Evolutionary conservation across 2,888 invertebrate species (phyloP), one percentile per base, ranked within the genome.

Genomic region (Auanema freiburgensis): DNA sequence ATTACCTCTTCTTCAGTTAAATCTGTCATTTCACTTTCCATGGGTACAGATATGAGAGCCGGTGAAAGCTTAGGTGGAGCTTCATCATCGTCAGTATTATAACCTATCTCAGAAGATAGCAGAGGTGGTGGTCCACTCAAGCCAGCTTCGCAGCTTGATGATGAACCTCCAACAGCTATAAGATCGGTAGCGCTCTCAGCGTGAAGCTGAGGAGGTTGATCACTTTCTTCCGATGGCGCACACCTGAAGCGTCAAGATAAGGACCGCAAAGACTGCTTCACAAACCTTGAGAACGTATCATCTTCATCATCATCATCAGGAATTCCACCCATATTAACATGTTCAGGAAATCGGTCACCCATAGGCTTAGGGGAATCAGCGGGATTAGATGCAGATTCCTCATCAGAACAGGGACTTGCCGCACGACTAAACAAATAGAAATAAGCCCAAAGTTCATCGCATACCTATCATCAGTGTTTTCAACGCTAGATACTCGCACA

Each of bases 251-350:
- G 10, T 57, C 18, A 5, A 2, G 25, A 25, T 58, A 50, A 14
- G 8, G 14, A 46, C 24, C 11, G 3, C 49, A 46, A 46, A 46
- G 0, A 16, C 21, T 46, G 4, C 18, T 8, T 8, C 8, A 5
- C 8, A 5, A 5, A 52, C 52, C 52, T 24, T 5, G 33, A n/a
- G 55, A n/a, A 14, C 6, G 33, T n/a, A n/a, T n/a, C 52, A 10
- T 52, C 60, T 23, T 60, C 60, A 8, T 62, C 64, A 12, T 63
- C 65, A 23, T 65, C 67, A 33, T 65, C 65, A 56, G 62, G 67
- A 41, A 62, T 63, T 12, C 67, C 67, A 3, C 72, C 72, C 70
- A 72, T 72, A 53, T 72, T 72, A 41, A 72, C 58, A 12, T 33
- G 24, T 6, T 21, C 25, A 8, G 60, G 67, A 42, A 69, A 54